Conservation (phyloP, 2,797 vertebrate species). For the Odontamblyopus lacepedii region DNA sequence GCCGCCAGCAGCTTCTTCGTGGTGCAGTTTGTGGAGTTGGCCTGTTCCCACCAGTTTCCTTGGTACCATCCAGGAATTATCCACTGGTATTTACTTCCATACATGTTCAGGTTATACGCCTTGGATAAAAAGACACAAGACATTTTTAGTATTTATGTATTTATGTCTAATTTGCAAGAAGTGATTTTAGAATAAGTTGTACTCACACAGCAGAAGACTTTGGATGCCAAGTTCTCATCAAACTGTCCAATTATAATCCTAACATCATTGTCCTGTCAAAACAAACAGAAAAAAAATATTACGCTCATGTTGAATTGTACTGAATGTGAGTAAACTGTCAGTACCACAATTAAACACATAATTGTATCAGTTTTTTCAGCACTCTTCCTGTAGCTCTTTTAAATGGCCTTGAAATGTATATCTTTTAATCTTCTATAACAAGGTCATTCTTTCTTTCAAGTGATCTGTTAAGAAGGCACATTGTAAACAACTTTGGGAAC, state of each 20-base stretch:
- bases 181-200: conserved; percentile 10
- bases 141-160: background rate
- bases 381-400: background rate
- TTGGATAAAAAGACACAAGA: conserved; percentile 44
- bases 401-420: background rate
- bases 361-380: background rate
- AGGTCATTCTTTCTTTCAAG: background rate
- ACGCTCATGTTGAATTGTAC: background rate
- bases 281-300: conserved; percentile 26
- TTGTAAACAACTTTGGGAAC: too few relatives aligned
- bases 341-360: background rate
- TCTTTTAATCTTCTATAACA: background rate
- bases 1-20: conserved; percentile 91
- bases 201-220: conserved; percentile 99
- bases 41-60: conserved; percentile 96
- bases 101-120: conserved; percentile 97
- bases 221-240: conserved; percentile 95
- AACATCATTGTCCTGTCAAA: conserved; percentile 91
- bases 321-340: background rate
- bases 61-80: conserved; percentile 99
- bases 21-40: conserved; percentile 92
- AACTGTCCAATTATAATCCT: conserved; percentile 99
- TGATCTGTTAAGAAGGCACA: too few relatives aligned
- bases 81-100: conserved; percentile 98
- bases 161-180: background rate